Base-by-base conservation (phyloP, 2,888 invertebrate species). In the Zygaena filipendulae region DNA sequence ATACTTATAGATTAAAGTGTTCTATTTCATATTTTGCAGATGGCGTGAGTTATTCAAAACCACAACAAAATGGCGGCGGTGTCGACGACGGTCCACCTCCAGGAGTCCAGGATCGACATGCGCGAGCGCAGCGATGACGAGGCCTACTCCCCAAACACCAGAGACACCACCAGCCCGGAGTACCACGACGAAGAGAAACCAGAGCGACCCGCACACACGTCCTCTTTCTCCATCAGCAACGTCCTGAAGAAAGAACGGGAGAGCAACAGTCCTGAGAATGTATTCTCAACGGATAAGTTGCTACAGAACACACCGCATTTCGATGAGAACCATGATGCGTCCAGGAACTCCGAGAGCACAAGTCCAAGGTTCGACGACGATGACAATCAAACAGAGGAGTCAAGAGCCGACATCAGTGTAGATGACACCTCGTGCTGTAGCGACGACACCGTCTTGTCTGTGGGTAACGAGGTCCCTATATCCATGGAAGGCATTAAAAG, bases 371-470 rank as follows among this genome's bases (percentile, higher is more conserved):
- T 70, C 3, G 70, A 70, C 8, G 70, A 72, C 11, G 68, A 68
- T 4, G 64, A 61, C 13, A 64, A 58, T 7, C 59, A 52, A 3
- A 48, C 43, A 0, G 50, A 43, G 9, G 48, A 51, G 39, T 47
- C 47, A 4, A 49, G 75, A 45, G 62, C 69, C 8, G 75, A 75
- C 38, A 74, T 77, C 16, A 77, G 80, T 34, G 68, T 82, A 8
- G 80, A 75, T 32, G 83, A 84, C 10, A 82, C 83, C 37, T 88
- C 88, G 34, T 86, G 87, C 40, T 86, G 87, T 43, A 87, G 87
- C 45, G 90, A 90, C 47, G 91, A 90, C 49, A 92, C 91, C 22
- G 91, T 91, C 3, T 55, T 92, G 16, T 91, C 91, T 43, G 91
- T 92, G 39, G 91, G 91, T 4, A 90, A 91, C 52, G 91, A 92